A percentile compares a stretch with the other conserved stretches of the same genome.
These are phyloP conservation scores for Branchinecta lynchi DNA, from an alignment of 1,140 invertebrate genomes.

Conservation along the genomic window DNA sequence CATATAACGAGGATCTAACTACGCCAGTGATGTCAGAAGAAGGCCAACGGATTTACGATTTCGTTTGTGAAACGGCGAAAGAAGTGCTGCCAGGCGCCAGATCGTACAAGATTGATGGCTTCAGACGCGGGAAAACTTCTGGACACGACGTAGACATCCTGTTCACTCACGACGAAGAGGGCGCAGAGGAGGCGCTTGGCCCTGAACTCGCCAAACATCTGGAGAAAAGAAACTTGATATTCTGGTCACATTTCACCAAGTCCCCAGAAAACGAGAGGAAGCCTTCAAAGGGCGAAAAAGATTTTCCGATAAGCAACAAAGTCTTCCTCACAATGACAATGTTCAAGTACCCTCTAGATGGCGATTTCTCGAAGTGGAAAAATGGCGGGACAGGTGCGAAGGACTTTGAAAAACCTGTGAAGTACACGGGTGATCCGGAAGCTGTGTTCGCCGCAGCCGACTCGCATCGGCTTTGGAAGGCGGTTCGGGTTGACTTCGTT, in stretches of 20 bases:
- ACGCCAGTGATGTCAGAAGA: neutral
- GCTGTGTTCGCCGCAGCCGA: constrained; percentile 18
- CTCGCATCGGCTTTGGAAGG: constrained; percentile 27
- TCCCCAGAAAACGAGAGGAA: neutral
- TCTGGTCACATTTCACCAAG: neutral
- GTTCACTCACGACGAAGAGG: constrained; percentile 3
- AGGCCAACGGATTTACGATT: neutral
- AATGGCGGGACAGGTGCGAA: neutral
- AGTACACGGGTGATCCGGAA: constrained; percentile 9
- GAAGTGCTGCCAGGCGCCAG: neutral
- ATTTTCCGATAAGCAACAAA: neutral
- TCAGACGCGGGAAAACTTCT: neutral
- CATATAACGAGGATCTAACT: neutral
- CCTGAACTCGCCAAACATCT: neutral
- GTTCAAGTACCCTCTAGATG: constrained; percentile 7
- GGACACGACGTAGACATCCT: neutral
- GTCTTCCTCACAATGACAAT: constrained; percentile 6
- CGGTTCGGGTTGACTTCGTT: constrained; percentile 32
- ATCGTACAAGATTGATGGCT: neutral
- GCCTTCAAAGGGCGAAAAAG: neutral
- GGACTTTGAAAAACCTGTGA: neutral
- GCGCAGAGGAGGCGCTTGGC: neutral
- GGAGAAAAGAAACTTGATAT: neutral
- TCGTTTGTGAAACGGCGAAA: neutral
- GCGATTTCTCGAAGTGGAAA: neutral